Percentiles rank a stretch among this genome's conserved stretches.
Conservation (phyloP, 2,888 invertebrate species). For the Rambutsinella grinnellia region DNA sequence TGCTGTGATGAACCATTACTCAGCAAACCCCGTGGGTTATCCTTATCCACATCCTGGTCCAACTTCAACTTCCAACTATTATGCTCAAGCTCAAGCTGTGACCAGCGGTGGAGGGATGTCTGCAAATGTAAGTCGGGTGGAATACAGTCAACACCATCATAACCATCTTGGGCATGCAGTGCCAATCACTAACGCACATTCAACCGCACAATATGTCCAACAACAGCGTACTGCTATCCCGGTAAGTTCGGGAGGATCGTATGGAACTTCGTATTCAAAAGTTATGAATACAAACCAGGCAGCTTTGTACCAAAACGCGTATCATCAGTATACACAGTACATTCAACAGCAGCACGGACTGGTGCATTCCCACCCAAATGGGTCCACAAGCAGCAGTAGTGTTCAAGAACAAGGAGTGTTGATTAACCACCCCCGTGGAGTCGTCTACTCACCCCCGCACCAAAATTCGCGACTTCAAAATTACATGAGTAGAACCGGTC, state of each 20-base stretch:
- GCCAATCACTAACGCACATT: conserved; percentile 14
- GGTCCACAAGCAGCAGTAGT: no score
- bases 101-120: neutral
- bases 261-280: conserved; percentile 15
- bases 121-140: conserved; percentile 13
- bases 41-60: no score
- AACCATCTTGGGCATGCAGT: conserved; percentile 22
- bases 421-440: no score
- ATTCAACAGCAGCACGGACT: conserved; percentile 26
- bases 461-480: no score
- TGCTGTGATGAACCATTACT: conserved; percentile 12
- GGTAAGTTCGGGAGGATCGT: neutral
- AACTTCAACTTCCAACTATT: neutral
- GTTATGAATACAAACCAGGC: conserved; percentile 26
- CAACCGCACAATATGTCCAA: conserved; percentile 15
- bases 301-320: conserved; percentile 30
- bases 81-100: neutral
- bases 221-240: conserved; percentile 11
- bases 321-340: conserved; percentile 36
- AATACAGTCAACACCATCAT: conserved; percentile 15
- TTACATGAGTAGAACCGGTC: no score
- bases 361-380: no score
- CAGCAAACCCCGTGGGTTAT: neutral
- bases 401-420: no score
- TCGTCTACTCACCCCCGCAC: no score